Evolutionary conservation across 1,140 invertebrate species (phyloP), one percentile per base, ranked within the genome.

Genomic region (Drosophila mojavensis): DNA sequence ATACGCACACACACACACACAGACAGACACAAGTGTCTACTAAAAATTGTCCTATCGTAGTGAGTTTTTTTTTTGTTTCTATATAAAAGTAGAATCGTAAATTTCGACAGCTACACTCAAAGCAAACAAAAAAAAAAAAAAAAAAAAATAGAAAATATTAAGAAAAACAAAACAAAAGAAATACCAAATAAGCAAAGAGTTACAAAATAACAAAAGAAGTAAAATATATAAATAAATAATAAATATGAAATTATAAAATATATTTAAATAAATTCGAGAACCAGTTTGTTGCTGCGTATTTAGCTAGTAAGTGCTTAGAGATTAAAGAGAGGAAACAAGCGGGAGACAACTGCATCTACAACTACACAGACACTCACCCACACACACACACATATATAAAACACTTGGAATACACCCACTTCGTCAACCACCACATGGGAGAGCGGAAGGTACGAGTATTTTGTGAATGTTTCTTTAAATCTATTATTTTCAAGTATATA

Each of bases 251-350:
- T n/a, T 43, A 41, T 15, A 11, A 28, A 45, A 30, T 24, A 26
- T 33, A 17, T 15, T 17, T 36, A 20, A 1, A 39, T 41, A 59
- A 43, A 26, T 24, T 15, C 17, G 1, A 20, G 10, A 59, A 48
- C 45, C 50, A 73, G 50, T 53, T 39, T 51, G 55, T 36, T 60
- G 62, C 56, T 62, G 58, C 61, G 56, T 62, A 69, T 69, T 73
- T 77, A 66, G 64, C 65, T 58, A 47, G 26, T 73, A 77, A 77
- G 68, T 74, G 65, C 55, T 58, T 76, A 65, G 61, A 33, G 63
- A 41, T 65, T 66, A 64, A 73, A 53, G n/a, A 50, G 26, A 54
- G 28, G 64, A 54, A 51, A 39, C 30, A 60, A 60, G 10, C 10
- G 36, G 11, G 10, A 39, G 51, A 54, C 10, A 69, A 51, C 24